Percentiles rank a stretch among this genome's conserved stretches.
Conservation (phyloP, 2,113 vertebrate genomes). For the Nycticryphes semicollaris region DNA sequence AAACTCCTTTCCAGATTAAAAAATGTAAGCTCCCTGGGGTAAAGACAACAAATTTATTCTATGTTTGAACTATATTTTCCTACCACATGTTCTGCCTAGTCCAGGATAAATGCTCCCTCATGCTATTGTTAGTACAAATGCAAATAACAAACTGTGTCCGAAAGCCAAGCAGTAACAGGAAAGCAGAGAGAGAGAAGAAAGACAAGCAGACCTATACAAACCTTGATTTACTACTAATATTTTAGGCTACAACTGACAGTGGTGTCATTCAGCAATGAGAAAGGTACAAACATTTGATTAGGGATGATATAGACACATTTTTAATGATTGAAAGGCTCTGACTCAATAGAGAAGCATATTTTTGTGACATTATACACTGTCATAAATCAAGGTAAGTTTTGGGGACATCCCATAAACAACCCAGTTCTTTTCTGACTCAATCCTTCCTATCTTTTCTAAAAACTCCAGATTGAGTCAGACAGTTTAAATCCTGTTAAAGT, state of each 20-base stretch:
- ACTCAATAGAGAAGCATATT: not conserved
- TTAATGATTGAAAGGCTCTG: not conserved
- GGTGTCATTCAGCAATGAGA: not conserved
- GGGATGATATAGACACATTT: not conserved
- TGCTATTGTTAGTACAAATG: not conserved
- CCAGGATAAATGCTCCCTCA: accelerated
- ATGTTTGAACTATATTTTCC: not conserved
- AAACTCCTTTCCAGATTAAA: not conserved
- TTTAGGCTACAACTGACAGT: not conserved
- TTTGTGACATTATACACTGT: not conserved
- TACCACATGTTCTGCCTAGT: accelerated
- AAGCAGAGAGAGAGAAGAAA: not conserved
- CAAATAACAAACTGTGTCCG: not conserved
- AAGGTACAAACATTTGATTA: not conserved
- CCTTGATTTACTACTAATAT: not conserved
- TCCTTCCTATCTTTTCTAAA: conserved; percentile 22
- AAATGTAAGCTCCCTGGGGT: accelerated
- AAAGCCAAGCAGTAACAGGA: not conserved
- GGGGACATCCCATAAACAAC: not conserved
- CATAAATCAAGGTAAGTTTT: not conserved
- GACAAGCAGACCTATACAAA: not conserved
- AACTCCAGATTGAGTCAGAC: conserved; percentile 9
- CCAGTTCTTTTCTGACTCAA: not conserved
- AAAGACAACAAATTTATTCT: not conserved
- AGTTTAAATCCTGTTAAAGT: conserved; percentile 50